Conservation (phyloP, 2,888 invertebrate genomes). For the Oasisia sp. region DNA sequence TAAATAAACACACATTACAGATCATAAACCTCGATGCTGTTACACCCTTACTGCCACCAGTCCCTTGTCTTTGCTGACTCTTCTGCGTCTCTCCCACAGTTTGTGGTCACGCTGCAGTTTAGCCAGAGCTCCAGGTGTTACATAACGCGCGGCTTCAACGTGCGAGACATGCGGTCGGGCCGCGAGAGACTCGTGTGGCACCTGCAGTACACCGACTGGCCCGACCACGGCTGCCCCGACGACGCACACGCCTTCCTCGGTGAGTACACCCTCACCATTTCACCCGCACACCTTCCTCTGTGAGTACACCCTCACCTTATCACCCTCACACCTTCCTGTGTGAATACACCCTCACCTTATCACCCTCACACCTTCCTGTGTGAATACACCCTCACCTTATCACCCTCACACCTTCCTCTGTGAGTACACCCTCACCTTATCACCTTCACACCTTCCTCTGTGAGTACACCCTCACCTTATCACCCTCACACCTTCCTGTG, state of each 20-base stretch:
- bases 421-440: constrained; percentile 68
- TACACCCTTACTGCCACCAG: background rate
- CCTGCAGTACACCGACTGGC: constrained; percentile 83
- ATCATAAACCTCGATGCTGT: too few species aligned
- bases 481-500: constrained; percentile 30
- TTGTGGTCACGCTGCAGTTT: constrained; percentile 74
- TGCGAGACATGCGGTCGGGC: background rate
- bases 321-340: too few species aligned
- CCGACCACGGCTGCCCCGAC: constrained; percentile 75
- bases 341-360: too few species aligned
- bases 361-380: too few species aligned
- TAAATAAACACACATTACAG: too few species aligned
- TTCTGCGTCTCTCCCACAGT: constrained; percentile 66
- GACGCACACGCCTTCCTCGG: constrained; percentile 66
- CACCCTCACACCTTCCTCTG: constrained; percentile 66
- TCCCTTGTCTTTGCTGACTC: background rate
- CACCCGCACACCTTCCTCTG: too few species aligned
- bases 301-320: too few species aligned
- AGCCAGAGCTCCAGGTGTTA: constrained; percentile 62
- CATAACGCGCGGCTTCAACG: constrained; percentile 22
- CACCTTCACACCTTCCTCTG: constrained; percentile 66
- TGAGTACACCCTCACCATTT: background rate
- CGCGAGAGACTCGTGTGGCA: constrained; percentile 76
- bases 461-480: background rate
- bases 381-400: constrained; percentile 68